Base-by-base conservation (phyloP, 2,888 invertebrate species). In the Dicranocentrus wangi region DNA sequence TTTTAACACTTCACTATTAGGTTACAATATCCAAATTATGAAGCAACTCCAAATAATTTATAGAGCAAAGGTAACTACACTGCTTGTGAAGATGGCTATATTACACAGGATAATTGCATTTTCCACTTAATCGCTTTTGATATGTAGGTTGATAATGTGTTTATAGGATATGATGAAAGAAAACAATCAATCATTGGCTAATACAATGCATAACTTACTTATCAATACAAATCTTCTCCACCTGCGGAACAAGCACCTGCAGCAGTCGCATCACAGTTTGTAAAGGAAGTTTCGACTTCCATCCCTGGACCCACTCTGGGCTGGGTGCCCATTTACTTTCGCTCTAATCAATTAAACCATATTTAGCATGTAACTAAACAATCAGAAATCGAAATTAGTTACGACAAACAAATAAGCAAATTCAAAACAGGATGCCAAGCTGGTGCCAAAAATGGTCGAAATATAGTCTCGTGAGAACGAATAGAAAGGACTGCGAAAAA, bases 181-280 rank as follows among this genome's bases (percentile, higher is more conserved):
- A 23, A 58, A 58, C 19, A 21, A 32, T 32, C 32, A 32, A 32
- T 32, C 13, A 58, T 58, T 15, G 23, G 13, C 42, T 25, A 63
- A 63, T 15, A 32, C n/a, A 43, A n/a, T n/a, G n/a, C n/a, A 61
- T 43, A 25, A 90, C 93, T 90, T 88, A 96, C 96, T 97, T 98
- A 90, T 98, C 99, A 88, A 99, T 99, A 90, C 99, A 99, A 87
- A 99, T 99, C 91, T 99, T 99, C 90, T 99, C 99, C 23, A 99
- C 99, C 90, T 99, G 99, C 71, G 99, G 99, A 85, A 99, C 99
- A 3, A 99, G 91, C 32, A 99, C 99, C 90, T 99, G 99, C 86
- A 99, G 90, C 88, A 99, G 92, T 86, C 99, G 91, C 99, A 99
- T 99, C 87, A 99, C 99, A 72, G 99, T 99, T 91, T 99, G 99